phyloP scores from a whole-genome alignment of 1,140 invertebrate species.

The Chelonus insularis region DNA sequence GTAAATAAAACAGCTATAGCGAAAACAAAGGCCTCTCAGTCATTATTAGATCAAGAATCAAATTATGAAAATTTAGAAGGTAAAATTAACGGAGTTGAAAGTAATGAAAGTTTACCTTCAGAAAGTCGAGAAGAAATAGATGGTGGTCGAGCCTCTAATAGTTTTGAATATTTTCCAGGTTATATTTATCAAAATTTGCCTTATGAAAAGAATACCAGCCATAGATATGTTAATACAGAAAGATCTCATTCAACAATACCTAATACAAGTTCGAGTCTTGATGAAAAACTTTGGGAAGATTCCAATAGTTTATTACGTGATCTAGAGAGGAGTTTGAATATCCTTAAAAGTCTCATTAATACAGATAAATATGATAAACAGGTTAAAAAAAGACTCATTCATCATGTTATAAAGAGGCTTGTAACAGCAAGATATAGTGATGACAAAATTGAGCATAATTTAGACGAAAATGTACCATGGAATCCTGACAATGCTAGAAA shows the following conservation, averaged over 20 bases:
- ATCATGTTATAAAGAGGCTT: slow-evolving; percentile 56
- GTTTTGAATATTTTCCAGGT: slow-evolving; percentile 61
- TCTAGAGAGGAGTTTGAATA: slow-evolving; percentile 55
- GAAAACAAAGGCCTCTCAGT: too few relatives aligned
- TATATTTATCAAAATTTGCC: slow-evolving; percentile 54
- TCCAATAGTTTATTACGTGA: slow-evolving; percentile 54
- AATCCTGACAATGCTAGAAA: slow-evolving; percentile 53
- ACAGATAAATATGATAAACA: slow-evolving; percentile 55
- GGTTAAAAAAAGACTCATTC: slow-evolving; percentile 53
- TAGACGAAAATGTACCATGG: slow-evolving; percentile 54
- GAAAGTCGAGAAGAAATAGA: slow-evolving; percentile 38
- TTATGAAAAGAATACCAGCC: slow-evolving; percentile 45
- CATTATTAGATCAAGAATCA: too few relatives aligned
- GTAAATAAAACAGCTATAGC: too few relatives aligned
- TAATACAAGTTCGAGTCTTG: slow-evolving; percentile 56
- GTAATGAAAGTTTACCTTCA: background rate
- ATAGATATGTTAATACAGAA: slow-evolving; percentile 45
- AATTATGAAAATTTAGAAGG: too few relatives aligned
- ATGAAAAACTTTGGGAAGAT: slow-evolving; percentile 56
- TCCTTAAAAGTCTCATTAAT: slow-evolving; percentile 55
- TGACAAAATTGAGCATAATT: slow-evolving; percentile 51
- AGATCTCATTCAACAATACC: slow-evolving; percentile 54
- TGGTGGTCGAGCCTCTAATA: slow-evolving; percentile 53
- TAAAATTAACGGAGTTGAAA: slow-evolving; percentile 14
- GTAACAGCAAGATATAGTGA: slow-evolving; percentile 54